A percentile compares a stretch with the other conserved stretches of the same genome.
phyloP scores from a whole-genome alignment of 2,113 vertebrate genomes.

The Toxostoma redivivum region DNA sequence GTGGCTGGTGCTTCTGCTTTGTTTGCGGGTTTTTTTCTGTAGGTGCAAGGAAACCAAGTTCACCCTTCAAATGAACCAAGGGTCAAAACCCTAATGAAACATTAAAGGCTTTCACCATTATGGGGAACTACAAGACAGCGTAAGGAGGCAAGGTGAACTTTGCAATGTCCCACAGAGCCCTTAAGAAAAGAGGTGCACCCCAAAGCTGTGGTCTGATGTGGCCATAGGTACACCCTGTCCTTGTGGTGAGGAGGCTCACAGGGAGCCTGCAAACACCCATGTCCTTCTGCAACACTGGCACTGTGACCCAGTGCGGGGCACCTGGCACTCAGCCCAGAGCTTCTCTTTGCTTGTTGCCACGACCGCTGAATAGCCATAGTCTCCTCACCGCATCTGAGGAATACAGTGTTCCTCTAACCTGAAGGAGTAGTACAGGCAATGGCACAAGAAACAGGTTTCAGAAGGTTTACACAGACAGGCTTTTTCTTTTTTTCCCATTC shows the following conservation, averaged over 20 bases:
- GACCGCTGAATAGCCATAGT: fast-evolving
- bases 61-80: background rate
- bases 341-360: background rate
- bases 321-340: background rate
- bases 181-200: background rate
- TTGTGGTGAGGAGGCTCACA: fast-evolving
- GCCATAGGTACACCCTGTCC: background rate
- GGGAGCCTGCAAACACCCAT: fast-evolving
- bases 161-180: background rate
- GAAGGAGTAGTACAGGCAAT: background rate
- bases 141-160: background rate
- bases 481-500: background rate
- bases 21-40: background rate
- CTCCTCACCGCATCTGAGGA: background rate
- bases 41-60: background rate
- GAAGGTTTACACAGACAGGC: background rate
- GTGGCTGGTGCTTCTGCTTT: background rate
- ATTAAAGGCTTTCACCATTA: background rate
- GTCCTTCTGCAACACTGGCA: background rate
- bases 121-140: background rate
- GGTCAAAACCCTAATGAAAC: background rate
- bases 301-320: background rate
- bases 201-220: background rate
- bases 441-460: background rate
- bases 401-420: background rate